These are phyloP conservation scores for Sphaeridia pumilis DNA, from an alignment of 2,888 invertebrate genomes.

Conservation along the genomic window DNA sequence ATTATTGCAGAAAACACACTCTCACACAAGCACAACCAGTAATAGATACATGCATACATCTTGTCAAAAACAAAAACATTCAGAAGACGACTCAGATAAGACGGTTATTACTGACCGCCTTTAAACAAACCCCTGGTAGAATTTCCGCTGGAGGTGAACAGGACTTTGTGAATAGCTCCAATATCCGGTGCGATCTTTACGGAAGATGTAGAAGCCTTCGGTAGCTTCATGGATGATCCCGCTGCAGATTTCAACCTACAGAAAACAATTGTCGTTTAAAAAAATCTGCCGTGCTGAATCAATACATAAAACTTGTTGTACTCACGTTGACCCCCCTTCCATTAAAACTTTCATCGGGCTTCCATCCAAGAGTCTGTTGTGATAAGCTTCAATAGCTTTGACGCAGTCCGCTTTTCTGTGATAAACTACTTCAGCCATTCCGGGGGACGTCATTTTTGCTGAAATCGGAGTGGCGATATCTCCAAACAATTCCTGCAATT, in stretches of 20 bases:
- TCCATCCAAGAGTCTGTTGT: constrained; percentile 79
- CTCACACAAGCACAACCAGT: too few relatives aligned
- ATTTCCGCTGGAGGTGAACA: constrained; percentile 42
- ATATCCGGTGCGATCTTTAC: constrained; percentile 52
- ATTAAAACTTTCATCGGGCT: constrained; percentile 84
- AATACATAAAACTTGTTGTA: too few relatives aligned
- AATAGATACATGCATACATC: too few relatives aligned
- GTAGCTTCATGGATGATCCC: constrained; percentile 38
- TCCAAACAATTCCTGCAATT: constrained; percentile 70
- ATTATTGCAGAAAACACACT: too few relatives aligned
- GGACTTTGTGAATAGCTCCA: constrained; percentile 57
- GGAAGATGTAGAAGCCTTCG: constrained; percentile 41
- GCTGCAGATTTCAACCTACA: constrained; percentile 32
- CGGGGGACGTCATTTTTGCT: constrained; percentile 71
- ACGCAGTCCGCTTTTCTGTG: constrained; percentile 73
- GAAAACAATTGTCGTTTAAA: too few relatives aligned
- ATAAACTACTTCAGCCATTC: constrained; percentile 85
- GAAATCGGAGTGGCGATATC: constrained; percentile 78
- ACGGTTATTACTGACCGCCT: constrained; percentile 23
- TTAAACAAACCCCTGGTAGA: constrained; percentile 34
- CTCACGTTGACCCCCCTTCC: constrained; percentile 41
- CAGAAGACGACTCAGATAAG: too few relatives aligned
- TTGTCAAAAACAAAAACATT: too few relatives aligned
- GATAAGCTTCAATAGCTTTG: constrained; percentile 82
- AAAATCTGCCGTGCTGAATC: too few relatives aligned